A percentile compares a stretch with the other conserved stretches of the same genome.
phyloP scores from a whole-genome alignment of 92 coral and sea anemone genomes.

The Porites rus region DNA sequence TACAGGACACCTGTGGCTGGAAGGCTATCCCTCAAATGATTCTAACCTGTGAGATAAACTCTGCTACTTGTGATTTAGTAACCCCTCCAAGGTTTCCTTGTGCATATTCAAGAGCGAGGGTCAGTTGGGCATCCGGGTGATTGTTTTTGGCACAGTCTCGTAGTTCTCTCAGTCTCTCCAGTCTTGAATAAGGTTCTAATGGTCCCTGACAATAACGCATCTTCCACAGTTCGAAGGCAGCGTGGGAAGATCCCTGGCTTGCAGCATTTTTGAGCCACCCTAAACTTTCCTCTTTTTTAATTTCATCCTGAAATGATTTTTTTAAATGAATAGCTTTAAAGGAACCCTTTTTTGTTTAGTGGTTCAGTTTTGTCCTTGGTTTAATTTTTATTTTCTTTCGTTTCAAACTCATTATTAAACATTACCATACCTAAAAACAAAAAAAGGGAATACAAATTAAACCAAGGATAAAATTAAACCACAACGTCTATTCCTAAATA shows the following conservation, averaged over 20 bases:
- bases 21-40: neutral
- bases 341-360: too few relatives aligned
- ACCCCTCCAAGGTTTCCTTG: slow-evolving; percentile 91
- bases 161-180: slow-evolving; percentile 88
- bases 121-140: slow-evolving; percentile 88
- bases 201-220: slow-evolving; percentile 55
- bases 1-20: too few relatives aligned
- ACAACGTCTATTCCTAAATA: too few relatives aligned
- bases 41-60: slow-evolving; percentile 78
- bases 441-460: too few relatives aligned
- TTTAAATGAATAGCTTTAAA: neutral
- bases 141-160: slow-evolving; percentile 84
- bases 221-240: slow-evolving; percentile 98
- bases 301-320: slow-evolving; percentile 55
- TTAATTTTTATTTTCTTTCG: too few relatives aligned
- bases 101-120: slow-evolving; percentile 90
- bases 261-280: slow-evolving; percentile 92
- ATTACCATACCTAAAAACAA: too few relatives aligned
- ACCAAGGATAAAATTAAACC: too few relatives aligned
- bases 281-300: slow-evolving; percentile 69
- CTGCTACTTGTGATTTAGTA: slow-evolving; percentile 77
- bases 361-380: too few relatives aligned
- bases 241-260: slow-evolving; percentile 78
- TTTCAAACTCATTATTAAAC: too few relatives aligned
- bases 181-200: slow-evolving; percentile 75